Evolutionary conservation across 37 sponge, comb jelly and placozoan genomes (phyloP), one percentile per base, ranked within the genome.

Genomic region (Mnemiopsis leidyi): DNA sequence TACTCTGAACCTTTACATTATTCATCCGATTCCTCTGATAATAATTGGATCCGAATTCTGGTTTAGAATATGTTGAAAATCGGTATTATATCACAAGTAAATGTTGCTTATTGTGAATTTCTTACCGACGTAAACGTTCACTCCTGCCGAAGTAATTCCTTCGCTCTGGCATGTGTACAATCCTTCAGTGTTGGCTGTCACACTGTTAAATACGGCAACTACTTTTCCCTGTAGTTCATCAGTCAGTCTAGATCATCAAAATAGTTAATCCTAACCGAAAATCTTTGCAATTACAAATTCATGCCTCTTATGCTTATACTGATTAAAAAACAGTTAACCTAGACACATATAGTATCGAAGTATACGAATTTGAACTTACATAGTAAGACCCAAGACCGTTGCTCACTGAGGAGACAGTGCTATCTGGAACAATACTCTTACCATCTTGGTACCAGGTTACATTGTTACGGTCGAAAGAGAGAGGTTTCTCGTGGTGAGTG

Each of bases 41-140:
- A n/a, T n/a, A n/a, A n/a, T n/a, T n/a, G n/a, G n/a, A n/a, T n/a
- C n/a, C n/a, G n/a, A n/a, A n/a, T n/a, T n/a, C n/a, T n/a, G n/a
- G n/a, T n/a, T n/a, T n/a, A n/a, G n/a, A n/a, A n/a, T n/a, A n/a
- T n/a, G n/a, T n/a, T n/a, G n/a, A n/a, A n/a, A n/a, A n/a, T n/a
- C n/a, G n/a, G n/a, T n/a, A n/a, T n/a, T n/a, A n/a, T n/a, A n/a
- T n/a, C n/a, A n/a, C n/a, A n/a, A n/a, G n/a, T n/a, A n/a, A n/a
- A n/a, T n/a, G n/a, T n/a, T n/a, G n/a, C n/a, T n/a, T n/a, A n/a
- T n/a, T n/a, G n/a, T n/a, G n/a, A n/a, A n/a, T n/a, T n/a, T 23
- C 75, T 18, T 71, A 71, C 75, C 75, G 20, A 71, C 75, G n/a
- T 71, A 71, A 71, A 71, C 75, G n/a, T 71, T 71, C 3, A 71